Evolutionary conservation across 2,888 invertebrate genomes (phyloP).

Genomic region (Eremobia ochroleuca): DNA sequence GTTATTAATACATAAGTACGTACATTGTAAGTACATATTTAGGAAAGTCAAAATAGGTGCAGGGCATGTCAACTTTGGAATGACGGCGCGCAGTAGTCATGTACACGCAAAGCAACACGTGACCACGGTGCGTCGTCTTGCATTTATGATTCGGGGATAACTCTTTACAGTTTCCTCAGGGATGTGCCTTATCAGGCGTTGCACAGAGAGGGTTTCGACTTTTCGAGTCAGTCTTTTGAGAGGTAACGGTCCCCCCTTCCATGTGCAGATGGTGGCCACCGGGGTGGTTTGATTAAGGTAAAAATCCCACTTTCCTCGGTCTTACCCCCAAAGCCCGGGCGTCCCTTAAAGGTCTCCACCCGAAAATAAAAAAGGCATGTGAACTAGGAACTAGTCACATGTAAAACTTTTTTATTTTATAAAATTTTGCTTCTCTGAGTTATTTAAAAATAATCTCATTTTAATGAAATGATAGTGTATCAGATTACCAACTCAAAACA

Average conservation of each 20-base stretch:
- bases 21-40: neutral
- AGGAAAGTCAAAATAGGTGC: neutral
- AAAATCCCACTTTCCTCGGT: neutral
- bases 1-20: neutral
- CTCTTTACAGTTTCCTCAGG: neutral
- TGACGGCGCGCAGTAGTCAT: no score
- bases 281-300: neutral
- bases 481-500: neutral
- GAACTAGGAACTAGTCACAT: no score
- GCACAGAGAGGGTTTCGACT: neutral
- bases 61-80: neutral
- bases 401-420: neutral
- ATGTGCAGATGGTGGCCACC: neutral
- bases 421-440: neutral
- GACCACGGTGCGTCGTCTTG: no score
- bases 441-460: neutral
- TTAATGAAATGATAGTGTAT: neutral
- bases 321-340: neutral
- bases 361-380: neutral
- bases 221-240: no score
- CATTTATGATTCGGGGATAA: neutral
- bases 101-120: no score
- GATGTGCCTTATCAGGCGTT: neutral
- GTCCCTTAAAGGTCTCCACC: neutral
- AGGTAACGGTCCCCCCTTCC: neutral